Conservation (phyloP, 2,113 vertebrate species). For the Nesospiza acunhae region DNA sequence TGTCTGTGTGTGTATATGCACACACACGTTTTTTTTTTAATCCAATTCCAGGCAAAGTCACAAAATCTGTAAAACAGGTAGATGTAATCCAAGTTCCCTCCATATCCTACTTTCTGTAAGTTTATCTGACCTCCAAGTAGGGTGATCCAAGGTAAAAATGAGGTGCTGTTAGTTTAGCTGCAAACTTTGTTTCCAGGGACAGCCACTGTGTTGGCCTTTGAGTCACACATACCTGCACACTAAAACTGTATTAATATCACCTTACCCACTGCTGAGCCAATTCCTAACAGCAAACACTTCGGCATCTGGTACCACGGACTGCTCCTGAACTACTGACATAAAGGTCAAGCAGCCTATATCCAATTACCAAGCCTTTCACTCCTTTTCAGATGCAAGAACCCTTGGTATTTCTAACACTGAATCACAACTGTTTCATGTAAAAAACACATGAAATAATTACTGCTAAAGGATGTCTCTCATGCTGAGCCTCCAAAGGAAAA, state of each 20-base stretch:
- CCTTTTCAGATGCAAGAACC: neutral
- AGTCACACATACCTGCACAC: neutral
- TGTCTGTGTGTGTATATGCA: neutral
- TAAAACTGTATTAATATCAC: neutral
- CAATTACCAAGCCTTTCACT: slow-evolving; percentile 29
- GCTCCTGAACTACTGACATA: neutral
- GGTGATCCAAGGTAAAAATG: neutral
- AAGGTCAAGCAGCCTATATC: slow-evolving; percentile 33
- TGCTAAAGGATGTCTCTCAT: neutral
- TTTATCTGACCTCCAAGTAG: neutral
- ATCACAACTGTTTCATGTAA: neutral
- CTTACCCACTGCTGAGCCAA: neutral
- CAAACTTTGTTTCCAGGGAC: neutral
- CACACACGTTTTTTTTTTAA: neutral
- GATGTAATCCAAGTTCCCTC: neutral
- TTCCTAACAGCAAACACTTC: neutral
- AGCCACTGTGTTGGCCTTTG: neutral
- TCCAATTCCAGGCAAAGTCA: neutral
- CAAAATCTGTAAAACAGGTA: neutral
- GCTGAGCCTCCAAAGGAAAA: neutral
- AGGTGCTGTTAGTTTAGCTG: neutral
- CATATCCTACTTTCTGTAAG: neutral
- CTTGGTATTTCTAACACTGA: neutral
- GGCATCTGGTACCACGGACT: neutral
- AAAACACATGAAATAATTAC: neutral